Conservation (phyloP, 2,797 vertebrate species). For the Oreochromis mossambicus region DNA sequence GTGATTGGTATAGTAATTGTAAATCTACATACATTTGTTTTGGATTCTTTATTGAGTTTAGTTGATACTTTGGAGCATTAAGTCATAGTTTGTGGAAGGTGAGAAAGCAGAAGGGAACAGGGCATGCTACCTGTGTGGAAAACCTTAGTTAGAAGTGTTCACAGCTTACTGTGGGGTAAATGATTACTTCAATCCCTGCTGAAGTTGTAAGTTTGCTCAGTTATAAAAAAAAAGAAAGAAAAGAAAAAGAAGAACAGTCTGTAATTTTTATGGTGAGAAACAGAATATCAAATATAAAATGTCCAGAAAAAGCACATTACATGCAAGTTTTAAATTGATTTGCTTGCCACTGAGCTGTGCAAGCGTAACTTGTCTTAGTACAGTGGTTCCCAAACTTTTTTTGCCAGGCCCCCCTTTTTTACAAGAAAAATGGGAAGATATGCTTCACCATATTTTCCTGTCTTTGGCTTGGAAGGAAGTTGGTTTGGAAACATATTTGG, state of each 20-base stretch:
- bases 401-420: too few species aligned
- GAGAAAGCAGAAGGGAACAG: background rate
- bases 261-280: background rate
- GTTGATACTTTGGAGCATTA: too few species aligned
- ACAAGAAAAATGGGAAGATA: too few species aligned
- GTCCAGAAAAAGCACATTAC: background rate
- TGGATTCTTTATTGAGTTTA: too few species aligned
- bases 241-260: accelerated
- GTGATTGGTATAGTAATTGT: too few species aligned
- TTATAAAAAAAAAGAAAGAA: background rate
- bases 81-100: background rate
- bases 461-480: too few species aligned
- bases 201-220: background rate
- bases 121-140: background rate
- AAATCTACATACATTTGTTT: background rate
- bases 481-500: too few species aligned
- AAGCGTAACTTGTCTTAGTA: background rate
- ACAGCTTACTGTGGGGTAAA: background rate
- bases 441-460: too few species aligned
- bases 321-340: background rate
- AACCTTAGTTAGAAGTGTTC: background rate
- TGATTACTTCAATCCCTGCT: background rate
- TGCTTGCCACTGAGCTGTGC: background rate
- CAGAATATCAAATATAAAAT: background rate
- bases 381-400: too few species aligned